Conservation (phyloP, 2,797 vertebrate species). For the Poeciliopsis paucimaculata region DNA sequence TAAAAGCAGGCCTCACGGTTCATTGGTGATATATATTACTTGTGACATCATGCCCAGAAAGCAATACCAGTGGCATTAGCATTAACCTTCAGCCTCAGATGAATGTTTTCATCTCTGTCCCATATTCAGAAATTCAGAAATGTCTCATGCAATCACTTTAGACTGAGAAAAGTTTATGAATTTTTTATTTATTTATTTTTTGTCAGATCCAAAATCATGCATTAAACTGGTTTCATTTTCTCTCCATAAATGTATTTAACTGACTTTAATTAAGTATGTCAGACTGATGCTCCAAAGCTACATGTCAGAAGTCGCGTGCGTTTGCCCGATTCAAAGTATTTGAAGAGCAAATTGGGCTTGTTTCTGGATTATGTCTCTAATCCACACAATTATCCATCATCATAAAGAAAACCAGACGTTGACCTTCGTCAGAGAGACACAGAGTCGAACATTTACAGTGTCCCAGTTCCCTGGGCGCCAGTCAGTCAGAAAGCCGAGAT, state of each 20-base stretch:
- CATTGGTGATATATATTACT: conserved; percentile 11
- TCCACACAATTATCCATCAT: background rate
- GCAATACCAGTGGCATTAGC: background rate
- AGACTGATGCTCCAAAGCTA: background rate
- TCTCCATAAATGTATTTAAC: background rate
- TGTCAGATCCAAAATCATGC: background rate
- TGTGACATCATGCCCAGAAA: conserved; percentile 19
- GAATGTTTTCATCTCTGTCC: background rate
- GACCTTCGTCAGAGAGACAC: conserved; percentile 22
- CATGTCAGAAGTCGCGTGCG: background rate
- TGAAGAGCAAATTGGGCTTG: background rate
- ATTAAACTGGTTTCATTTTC: background rate
- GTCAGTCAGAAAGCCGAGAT: conserved; percentile 67
- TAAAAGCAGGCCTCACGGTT: background rate
- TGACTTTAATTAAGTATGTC: background rate
- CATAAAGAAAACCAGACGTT: conserved; percentile 18
- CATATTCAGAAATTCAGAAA: background rate
- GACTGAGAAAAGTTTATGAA: background rate
- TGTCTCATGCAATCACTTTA: background rate
- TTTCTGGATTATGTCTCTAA: background rate
- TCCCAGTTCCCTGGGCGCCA: conserved; percentile 71
- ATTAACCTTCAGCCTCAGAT: conserved; percentile 14
- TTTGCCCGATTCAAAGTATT: background rate
- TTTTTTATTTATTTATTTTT: background rate
- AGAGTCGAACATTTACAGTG: conserved; percentile 41